Conservation (phyloP, 2,888 invertebrate genomes). For the Xestia rhomboidea region DNA sequence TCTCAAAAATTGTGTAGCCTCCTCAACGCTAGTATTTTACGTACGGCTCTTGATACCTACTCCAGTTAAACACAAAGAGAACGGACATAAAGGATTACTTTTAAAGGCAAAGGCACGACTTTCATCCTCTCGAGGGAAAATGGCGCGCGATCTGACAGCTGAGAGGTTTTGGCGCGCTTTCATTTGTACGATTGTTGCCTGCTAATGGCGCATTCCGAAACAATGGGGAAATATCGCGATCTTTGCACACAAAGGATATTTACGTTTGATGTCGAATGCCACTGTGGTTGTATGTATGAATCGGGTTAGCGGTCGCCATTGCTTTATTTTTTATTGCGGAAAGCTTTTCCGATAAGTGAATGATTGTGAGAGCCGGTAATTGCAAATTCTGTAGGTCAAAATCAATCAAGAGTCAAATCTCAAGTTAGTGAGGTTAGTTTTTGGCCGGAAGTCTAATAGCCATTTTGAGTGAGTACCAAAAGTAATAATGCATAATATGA, state of each 20-base stretch:
- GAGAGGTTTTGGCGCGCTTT: conserved; percentile 82
- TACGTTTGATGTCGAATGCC: conserved; percentile 85
- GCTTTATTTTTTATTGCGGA: conserved; percentile 45
- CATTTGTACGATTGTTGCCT: conserved; percentile 82
- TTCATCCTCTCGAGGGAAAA: conserved; percentile 78
- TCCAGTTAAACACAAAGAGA: conserved; percentile 65
- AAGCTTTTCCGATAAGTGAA: conserved; percentile 23
- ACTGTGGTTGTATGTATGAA: conserved; percentile 70
- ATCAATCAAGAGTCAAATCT: neutral
- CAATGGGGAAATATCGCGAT: conserved; percentile 84
- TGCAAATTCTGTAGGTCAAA: neutral
- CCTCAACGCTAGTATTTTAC: conserved; percentile 53
- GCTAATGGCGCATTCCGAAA: conserved; percentile 86
- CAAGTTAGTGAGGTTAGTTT: neutral
- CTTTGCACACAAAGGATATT: conserved; percentile 83
- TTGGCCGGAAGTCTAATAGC: neutral
- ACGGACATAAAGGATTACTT: conserved; percentile 70
- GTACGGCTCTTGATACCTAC: conserved; percentile 57
- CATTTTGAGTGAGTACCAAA: neutral
- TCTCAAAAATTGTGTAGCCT: conserved; percentile 31
- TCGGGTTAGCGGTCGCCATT: conserved; percentile 46
- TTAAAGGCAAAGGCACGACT: conserved; percentile 72
- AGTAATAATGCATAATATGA: neutral
- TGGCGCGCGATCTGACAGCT: conserved; percentile 86
- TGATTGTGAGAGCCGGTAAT: neutral